Evolutionary conservation across 2,888 invertebrate species (phyloP).

Genomic region (Zele albiditarsus): DNA sequence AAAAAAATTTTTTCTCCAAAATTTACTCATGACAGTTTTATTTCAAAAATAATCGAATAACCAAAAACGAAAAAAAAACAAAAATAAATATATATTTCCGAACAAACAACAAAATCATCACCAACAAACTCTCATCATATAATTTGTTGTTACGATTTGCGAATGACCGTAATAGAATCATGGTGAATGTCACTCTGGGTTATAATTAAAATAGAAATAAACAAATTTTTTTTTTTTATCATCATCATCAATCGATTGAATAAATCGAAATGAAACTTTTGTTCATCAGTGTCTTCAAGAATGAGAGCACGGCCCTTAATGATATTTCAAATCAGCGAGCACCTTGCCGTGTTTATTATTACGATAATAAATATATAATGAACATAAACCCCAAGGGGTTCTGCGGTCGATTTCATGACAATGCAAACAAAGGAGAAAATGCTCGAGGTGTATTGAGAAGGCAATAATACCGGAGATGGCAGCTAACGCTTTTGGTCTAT

Average conservation of each 20-base stretch:
- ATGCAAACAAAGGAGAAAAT: neutral
- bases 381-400: neutral
- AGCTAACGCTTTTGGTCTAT: neutral
- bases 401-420: neutral
- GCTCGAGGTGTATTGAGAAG: neutral
- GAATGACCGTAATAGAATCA: neutral
- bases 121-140: neutral
- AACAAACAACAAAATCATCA: constrained; percentile 1
- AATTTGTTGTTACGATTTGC: neutral
- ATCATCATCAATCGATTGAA: neutral
- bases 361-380: neutral
- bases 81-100: constrained; percentile 2
- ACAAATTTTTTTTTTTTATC: neutral
- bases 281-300: neutral
- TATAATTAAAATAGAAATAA: neutral
- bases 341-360: constrained; percentile 17
- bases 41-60: neutral
- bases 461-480: neutral
- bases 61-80: constrained; percentile 31
- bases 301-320: neutral
- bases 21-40: constrained; percentile 27
- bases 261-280: neutral
- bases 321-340: neutral
- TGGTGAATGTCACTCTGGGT: neutral
- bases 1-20: constrained; percentile 16